Evolutionary conservation across 2,888 invertebrate species (phyloP).

Genomic region (Dichetophora obliterata): DNA sequence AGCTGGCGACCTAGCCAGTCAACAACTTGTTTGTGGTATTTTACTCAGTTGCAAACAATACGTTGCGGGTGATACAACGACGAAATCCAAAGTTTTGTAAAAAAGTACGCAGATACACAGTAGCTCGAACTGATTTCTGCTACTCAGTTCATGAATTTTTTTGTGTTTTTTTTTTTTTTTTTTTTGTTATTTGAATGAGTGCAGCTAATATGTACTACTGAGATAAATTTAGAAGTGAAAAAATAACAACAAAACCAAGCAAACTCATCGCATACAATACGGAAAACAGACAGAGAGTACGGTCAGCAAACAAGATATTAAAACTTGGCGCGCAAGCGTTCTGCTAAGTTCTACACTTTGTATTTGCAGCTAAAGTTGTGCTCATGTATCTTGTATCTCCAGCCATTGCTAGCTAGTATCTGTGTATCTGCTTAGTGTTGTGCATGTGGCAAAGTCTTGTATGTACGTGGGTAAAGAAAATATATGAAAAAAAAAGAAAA

Average conservation of each 20-base stretch:
- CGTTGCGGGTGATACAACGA: slow-evolving; percentile 24
- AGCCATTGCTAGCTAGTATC: slow-evolving; percentile 20
- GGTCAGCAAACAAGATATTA: slow-evolving; percentile 20
- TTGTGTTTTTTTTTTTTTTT: too few species aligned
- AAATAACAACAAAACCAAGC: not conserved
- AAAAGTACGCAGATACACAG: not conserved
- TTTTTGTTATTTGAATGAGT: slow-evolving; percentile 12
- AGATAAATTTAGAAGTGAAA: slow-evolving; percentile 34
- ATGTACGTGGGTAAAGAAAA: slow-evolving; percentile 24
- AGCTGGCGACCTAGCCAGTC: not conserved
- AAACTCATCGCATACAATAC: not conserved
- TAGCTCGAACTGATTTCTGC: slow-evolving; percentile 1
- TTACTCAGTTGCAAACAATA: slow-evolving; percentile 23
- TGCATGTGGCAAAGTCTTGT: slow-evolving; percentile 37
- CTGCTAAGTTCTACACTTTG: slow-evolving; percentile 28
- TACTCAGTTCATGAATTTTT: too few species aligned
- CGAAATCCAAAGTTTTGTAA: not conserved
- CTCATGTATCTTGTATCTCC: slow-evolving; percentile 30
- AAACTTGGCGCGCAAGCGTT: slow-evolving; percentile 39
- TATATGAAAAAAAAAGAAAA: too few species aligned
- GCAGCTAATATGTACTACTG: slow-evolving; percentile 15
- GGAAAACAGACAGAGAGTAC: not conserved
- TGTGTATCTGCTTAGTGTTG: slow-evolving; percentile 18
- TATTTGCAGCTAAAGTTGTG: not conserved
- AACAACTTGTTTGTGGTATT: slow-evolving; percentile 31